Conservation (phyloP, 2,888 invertebrate species). For the Loripinus fragilis region DNA sequence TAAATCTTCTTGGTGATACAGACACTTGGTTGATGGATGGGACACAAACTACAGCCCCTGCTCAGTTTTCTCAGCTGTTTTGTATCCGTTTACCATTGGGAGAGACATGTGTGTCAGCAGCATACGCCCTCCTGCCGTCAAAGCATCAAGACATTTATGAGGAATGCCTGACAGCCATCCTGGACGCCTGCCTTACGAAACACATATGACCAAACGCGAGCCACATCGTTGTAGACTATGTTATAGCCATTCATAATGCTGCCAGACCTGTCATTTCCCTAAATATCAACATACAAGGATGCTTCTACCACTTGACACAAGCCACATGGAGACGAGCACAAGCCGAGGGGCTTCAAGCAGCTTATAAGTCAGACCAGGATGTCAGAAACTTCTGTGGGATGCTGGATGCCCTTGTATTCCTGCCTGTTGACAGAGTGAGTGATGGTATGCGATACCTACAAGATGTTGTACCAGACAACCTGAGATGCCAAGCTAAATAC, state of each 20-base stretch:
- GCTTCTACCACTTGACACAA: constrained; percentile 47
- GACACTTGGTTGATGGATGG: too few relatives aligned
- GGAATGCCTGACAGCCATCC: constrained; percentile 29
- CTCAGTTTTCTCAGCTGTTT: too few relatives aligned
- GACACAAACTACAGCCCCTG: too few relatives aligned
- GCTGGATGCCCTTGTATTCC: constrained; percentile 38
- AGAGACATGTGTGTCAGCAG: constrained; percentile 17
- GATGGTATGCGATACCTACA: constrained; percentile 25
- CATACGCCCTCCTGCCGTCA: constrained; percentile 33
- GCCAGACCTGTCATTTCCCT: constrained; percentile 14
- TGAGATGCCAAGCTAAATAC: constrained; percentile 16
- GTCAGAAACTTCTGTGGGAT: constrained; percentile 29
- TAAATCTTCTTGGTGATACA: too few relatives aligned
- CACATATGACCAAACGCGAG: constrained; percentile 25
- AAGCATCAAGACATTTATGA: constrained; percentile 28
- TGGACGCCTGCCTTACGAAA: constrained; percentile 26
- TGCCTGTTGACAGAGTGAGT: constrained; percentile 27
- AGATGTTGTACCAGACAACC: constrained; percentile 5
- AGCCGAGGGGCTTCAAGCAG: background rate
- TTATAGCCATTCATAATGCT: constrained; percentile 35
- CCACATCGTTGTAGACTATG: constrained; percentile 24
- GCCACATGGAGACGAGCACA: constrained; percentile 37
- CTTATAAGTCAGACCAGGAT: constrained; percentile 17
- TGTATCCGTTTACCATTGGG: too few relatives aligned
- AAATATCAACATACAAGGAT: constrained; percentile 31